Evolutionary conservation across 2,797 vertebrate species (phyloP).

Genomic region (Sebastolobus alascanus): DNA sequence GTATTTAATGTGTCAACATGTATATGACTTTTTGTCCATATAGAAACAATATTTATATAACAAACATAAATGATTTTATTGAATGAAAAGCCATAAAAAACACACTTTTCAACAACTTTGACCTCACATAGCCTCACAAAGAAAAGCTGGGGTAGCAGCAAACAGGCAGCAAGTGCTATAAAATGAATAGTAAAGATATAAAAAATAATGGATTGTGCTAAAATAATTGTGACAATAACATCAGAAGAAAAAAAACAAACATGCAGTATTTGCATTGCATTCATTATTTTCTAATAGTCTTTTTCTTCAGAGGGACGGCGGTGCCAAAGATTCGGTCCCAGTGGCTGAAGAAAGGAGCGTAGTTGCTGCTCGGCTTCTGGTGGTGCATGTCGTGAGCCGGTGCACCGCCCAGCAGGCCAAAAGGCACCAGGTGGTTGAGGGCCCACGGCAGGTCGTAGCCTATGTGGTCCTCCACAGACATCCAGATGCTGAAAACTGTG

Average conservation of each 20-base stretch:
- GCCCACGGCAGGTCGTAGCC: conserved; percentile 86
- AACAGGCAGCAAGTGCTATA: not conserved
- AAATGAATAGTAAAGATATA: not conserved
- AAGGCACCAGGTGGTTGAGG: conserved; percentile 81
- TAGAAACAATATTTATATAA: not conserved
- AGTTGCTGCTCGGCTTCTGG: conserved; percentile 84
- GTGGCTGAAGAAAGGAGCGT: conserved; percentile 86
- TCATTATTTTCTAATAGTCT: conserved; percentile 4
- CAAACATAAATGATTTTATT: conserved; percentile 35
- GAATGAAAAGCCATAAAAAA: not conserved
- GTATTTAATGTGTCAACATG: not conserved
- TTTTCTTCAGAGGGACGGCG: conserved; percentile 52
- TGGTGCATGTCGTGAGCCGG: conserved; percentile 87
- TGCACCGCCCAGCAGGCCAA: conserved; percentile 83
- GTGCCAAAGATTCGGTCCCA: conserved; percentile 86
- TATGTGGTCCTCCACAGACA: conserved; percentile 88
- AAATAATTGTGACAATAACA: not conserved
- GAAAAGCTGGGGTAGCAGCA: not conserved
- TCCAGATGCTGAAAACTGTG: conserved; percentile 82
- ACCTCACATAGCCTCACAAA: not conserved
- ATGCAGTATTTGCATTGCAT: conserved; percentile 21
- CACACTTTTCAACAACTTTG: not conserved
- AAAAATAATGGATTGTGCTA: not conserved
- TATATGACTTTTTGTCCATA: not conserved
- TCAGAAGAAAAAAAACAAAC: not conserved